A percentile compares a stretch with the other conserved stretches of the same genome.
Evolutionary conservation across 2,797 vertebrate genomes (phyloP).

Genomic region (Lacerta agilis): DNA sequence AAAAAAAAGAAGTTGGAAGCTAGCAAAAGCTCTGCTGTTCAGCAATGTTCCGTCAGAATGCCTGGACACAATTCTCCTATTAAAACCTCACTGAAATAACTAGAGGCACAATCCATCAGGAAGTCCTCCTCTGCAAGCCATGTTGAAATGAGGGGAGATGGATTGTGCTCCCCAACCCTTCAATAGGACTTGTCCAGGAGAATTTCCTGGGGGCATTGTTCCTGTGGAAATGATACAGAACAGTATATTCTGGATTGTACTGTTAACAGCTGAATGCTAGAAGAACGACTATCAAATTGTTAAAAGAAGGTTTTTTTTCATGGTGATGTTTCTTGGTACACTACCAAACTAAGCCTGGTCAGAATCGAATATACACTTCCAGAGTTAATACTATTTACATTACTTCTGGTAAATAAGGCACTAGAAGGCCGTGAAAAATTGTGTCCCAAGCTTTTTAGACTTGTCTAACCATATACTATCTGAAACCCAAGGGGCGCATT

Average conservation of each 20-base stretch:
- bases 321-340: background rate
- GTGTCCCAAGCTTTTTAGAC: too few species aligned
- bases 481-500: too few species aligned
- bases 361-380: too few species aligned
- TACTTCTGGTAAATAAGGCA: too few species aligned
- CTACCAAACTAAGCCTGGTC: too few species aligned
- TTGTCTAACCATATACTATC: too few species aligned
- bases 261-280: background rate
- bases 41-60: background rate
- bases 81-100: background rate
- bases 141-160: background rate
- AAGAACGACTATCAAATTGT: background rate
- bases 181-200: background rate
- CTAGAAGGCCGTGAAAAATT: too few species aligned
- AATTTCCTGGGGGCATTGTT: background rate
- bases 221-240: background rate
- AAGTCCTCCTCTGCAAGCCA: background rate
- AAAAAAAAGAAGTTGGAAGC: slow-evolving; percentile 11
- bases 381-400: too few species aligned
- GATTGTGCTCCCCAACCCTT: background rate
- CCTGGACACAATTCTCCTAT: background rate
- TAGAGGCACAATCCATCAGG: background rate
- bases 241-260: background rate
- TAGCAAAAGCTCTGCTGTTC: background rate
- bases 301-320: too few species aligned